Evolutionary conservation across 2,888 invertebrate genomes (phyloP).

Genomic region (Neoitamus cyanurus): DNA sequence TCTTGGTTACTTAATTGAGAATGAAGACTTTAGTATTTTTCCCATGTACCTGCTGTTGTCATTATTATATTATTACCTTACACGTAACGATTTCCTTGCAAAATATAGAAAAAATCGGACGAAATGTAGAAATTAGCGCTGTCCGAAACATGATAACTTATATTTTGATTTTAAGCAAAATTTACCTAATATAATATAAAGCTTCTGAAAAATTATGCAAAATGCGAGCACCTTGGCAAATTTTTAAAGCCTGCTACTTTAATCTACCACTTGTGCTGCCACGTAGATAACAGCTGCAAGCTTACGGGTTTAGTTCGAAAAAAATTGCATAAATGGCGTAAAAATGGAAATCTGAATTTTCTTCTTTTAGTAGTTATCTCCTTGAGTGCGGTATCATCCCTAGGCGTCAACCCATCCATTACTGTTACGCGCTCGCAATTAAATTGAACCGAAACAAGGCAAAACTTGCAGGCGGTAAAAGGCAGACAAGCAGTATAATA

Average conservation of each 20-base stretch:
- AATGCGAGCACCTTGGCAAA: no score
- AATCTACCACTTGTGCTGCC: neutral
- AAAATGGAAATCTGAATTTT: neutral
- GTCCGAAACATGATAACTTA: no score
- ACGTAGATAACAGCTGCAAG: neutral
- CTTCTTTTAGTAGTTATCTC: neutral
- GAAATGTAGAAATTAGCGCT: no score
- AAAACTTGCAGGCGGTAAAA: neutral
- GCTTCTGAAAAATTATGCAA: no score
- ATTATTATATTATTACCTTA: no score
- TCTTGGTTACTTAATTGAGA: no score
- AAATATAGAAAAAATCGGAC: no score
- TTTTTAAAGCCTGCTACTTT: neutral
- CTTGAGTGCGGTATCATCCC: neutral
- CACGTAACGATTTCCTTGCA: no score
- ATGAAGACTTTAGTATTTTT: no score
- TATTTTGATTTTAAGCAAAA: no score
- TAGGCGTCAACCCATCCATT: neutral
- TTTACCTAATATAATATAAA: no score
- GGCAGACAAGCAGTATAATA: neutral
- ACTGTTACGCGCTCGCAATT: neutral
- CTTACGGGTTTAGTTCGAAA: neutral
- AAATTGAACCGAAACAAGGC: neutral
- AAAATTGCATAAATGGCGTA: neutral
- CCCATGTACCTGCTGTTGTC: no score